Percentiles rank a stretch among this genome's conserved stretches.
These are phyloP conservation scores for Eumeta japonica DNA, from an alignment of 1,140 invertebrate species.

Conservation along the genomic window DNA sequence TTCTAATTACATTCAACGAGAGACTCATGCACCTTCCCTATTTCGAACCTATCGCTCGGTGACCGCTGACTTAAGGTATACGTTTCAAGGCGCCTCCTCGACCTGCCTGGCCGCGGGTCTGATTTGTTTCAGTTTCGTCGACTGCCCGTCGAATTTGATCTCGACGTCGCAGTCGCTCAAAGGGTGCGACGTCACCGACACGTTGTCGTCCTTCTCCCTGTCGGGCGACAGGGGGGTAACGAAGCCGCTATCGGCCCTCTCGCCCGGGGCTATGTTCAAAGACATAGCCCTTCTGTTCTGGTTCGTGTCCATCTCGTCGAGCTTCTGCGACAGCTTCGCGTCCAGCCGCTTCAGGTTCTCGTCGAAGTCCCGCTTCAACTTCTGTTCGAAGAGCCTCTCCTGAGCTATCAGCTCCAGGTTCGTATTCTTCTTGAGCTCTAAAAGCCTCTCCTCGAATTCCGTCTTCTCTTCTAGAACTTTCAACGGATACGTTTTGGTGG, in stretches of 20 bases:
- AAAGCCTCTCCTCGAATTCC: constrained; percentile 38
- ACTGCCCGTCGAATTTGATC: constrained; percentile 52
- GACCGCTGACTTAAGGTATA: too few relatives aligned
- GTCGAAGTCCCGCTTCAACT: constrained; percentile 51
- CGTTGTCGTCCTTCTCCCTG: constrained; percentile 25
- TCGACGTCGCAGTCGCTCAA: constrained; percentile 56
- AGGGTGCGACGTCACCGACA: constrained; percentile 47
- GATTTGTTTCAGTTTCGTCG: constrained; percentile 50
- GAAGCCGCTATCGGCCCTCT: constrained; percentile 33
- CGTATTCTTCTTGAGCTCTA: constrained; percentile 53
- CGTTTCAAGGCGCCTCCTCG: too few relatives aligned
- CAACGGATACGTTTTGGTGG: constrained; percentile 27
- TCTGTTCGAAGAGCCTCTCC: constrained; percentile 49
- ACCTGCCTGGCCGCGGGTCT: too few relatives aligned
- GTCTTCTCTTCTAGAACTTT: constrained; percentile 38
- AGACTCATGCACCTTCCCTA: too few relatives aligned
- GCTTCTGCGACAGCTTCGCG: constrained; percentile 26
- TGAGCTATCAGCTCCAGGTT: constrained; percentile 63
- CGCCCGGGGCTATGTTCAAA: constrained; percentile 32
- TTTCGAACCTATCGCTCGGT: too few relatives aligned
- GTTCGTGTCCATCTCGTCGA: constrained; percentile 18
- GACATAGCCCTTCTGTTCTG: constrained; percentile 38
- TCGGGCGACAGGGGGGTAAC: constrained; percentile 34
- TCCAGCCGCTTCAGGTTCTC: constrained; percentile 46
- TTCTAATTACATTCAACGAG: too few relatives aligned